Evolutionary conservation across 2,888 invertebrate genomes (phyloP), one percentile per base, ranked within the genome.

Genomic region (Pyrrhia umbra): DNA sequence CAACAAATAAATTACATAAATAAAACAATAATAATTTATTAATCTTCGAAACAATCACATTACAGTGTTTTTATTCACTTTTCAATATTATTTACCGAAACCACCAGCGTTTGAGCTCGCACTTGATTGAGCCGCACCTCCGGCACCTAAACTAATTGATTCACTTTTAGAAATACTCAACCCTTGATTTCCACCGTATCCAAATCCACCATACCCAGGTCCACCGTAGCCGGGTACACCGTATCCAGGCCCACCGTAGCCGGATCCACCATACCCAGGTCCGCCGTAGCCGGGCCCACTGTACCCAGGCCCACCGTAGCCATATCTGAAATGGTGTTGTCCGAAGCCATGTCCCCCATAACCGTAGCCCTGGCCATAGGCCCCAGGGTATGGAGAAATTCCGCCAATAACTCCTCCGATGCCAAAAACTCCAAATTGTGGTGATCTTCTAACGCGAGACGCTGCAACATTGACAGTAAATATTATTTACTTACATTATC

Each of bases 91-190:
- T 45, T 78, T 69, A 2, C 83, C 85, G 43, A 76, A 83, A 2
- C 80, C 67, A 9, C 84, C 83, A 0, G 83, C 77, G 46, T 74
- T 82, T 9, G 83, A 82, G 18, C 68, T 77, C 0, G 87, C 83
- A 67, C 84, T 66, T 0, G 74, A 74, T 6, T 68, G 68, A 2
- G 60, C 52, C 0, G 15, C 27, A 6, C 70, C 75, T 0, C 75
- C 71, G 6, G 8, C 43, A 6, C 75, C 68, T 8, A 74, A 51
- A 50, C 68, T 68, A 4, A 68, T 15, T 9, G 74, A 59, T 18
- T 54, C 16, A 16, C 68, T 75, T 15, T 75, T 68, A 27, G 56
- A 71, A 43, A 71, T 2, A 49, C 71, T 75, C 40, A 74, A 39
- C 0, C 70, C 67, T 0, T 25, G 16, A 45, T 39, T 49, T n/a